Evolutionary conservation across 2,113 vertebrate species (phyloP).

Genomic region (Leptobrachium ailaonicum): DNA sequence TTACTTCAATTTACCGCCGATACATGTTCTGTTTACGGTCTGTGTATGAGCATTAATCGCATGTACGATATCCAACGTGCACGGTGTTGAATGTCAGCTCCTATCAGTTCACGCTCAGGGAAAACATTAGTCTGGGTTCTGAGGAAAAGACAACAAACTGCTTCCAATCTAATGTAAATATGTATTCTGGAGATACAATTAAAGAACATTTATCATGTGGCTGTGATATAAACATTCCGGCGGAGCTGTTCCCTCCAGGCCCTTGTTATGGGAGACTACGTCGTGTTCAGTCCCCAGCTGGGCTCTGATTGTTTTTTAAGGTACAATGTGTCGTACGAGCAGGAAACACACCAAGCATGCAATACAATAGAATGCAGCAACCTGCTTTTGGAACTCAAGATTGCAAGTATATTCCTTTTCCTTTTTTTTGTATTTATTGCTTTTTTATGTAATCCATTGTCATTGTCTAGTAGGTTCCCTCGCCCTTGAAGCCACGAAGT

Average conservation of each 20-base stretch:
- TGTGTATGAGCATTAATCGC: background rate
- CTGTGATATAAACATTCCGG: slow-evolving; percentile 45
- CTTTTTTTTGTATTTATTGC: too few relatives aligned
- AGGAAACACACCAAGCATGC: slow-evolving; percentile 20
- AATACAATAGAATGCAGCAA: slow-evolving; percentile 20
- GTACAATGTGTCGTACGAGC: slow-evolving; percentile 10
- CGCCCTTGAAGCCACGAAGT: too few relatives aligned
- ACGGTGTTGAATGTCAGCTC: slow-evolving; percentile 4
- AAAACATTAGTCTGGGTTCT: slow-evolving; percentile 40
- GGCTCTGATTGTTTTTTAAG: slow-evolving; percentile 36
- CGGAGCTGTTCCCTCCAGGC: slow-evolving; percentile 14
- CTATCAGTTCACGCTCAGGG: slow-evolving; percentile 24
- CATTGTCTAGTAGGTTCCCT: too few relatives aligned
- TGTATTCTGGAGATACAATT: slow-evolving; percentile 38
- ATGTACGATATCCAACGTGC: slow-evolving; percentile 5
- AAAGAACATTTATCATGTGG: slow-evolving; percentile 35
- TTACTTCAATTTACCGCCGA: too few relatives aligned
- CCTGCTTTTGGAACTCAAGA: background rate
- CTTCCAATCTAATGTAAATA: slow-evolving; percentile 5
- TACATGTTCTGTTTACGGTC: background rate
- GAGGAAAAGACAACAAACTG: slow-evolving; percentile 38
- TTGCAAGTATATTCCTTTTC: too few relatives aligned
- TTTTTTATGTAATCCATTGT: too few relatives aligned
- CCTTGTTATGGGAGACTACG: background rate
- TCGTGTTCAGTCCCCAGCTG: slow-evolving; percentile 8